Evolutionary conservation across 2,113 vertebrate genomes (phyloP).

Genomic region (Dunckerocampus dactyliophorus): DNA sequence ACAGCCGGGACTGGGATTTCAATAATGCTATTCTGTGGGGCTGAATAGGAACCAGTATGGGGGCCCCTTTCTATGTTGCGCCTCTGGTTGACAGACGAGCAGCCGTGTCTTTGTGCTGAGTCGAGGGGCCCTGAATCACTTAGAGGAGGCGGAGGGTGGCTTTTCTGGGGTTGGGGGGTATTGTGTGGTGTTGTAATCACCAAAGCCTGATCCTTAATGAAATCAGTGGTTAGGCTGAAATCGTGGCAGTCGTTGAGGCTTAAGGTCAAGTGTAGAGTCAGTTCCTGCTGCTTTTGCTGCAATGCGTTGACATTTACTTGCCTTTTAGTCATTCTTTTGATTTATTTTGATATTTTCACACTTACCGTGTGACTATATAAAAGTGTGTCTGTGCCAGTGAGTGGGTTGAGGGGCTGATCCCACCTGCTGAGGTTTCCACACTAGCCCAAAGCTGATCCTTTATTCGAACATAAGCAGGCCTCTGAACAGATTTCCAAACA

Average conservation of each 20-base stretch:
- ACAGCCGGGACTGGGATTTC: conserved; percentile 52
- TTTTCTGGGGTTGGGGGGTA: conserved; percentile 23
- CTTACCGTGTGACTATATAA: not conserved
- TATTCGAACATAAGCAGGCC: conserved; percentile 33
- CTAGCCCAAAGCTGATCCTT: conserved; percentile 47
- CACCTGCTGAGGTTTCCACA: conserved; percentile 58
- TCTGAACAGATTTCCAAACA: conserved; percentile 28
- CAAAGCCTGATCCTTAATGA: conserved; percentile 32
- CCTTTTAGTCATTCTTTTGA: not conserved
- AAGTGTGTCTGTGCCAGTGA: conserved; percentile 1
- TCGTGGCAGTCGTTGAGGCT: conserved; percentile 34
- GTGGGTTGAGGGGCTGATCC: conserved; percentile 18
- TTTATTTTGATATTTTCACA: conserved; percentile 1
- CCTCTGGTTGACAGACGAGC: conserved; percentile 61
- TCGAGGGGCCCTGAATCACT: conserved; percentile 57
- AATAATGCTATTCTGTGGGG: conserved; percentile 63
- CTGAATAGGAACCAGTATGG: conserved; percentile 58
- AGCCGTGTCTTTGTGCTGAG: conserved; percentile 64
- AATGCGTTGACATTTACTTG: conserved; percentile 20
- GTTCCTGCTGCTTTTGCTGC: conserved; percentile 17
- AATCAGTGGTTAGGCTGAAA: conserved; percentile 8
- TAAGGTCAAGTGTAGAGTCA: conserved; percentile 54
- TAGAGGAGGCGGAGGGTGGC: conserved; percentile 31
- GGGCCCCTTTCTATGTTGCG: conserved; percentile 49
- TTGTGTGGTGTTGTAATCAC: conserved; percentile 11